Base-by-base conservation (phyloP, 2,113 vertebrate genomes). In the Anas platyrhynchos region DNA sequence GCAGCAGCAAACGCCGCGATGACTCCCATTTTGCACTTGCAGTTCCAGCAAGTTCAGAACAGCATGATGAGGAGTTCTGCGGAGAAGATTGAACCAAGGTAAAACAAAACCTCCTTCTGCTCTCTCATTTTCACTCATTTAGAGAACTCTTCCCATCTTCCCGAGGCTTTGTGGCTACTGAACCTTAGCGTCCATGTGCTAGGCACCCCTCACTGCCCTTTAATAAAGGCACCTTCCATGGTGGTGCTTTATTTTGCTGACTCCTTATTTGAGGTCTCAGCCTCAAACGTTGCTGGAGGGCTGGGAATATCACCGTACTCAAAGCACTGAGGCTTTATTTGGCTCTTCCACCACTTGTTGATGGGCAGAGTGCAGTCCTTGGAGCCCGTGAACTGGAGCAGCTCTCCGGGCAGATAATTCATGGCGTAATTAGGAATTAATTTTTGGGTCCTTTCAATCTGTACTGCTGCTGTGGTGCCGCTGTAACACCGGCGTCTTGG, bases 21-120 rank as follows among this genome's bases (percentile, higher is more conserved):
- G 67, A 62, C 38, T 89, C 75, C 27, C 63, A 86, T 89, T 69
- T 94, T 81, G 15, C 90, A 41, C 23, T 93, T 98, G 74, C 98
- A 99, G 99, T 99, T 99, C 96, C 99, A 99, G 96, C 98, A 99
- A 50, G 98, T 99, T 73, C 99, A 99, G 98, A 99, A 91, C 97
- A 99, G 98, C 96, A 98, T 99, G 98, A 99, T 99, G 97, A 99
- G 99, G 97, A 99, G 98, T 46, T 95, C 98, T 65, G 93, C 97
- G 23, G 99, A 99, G 86, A 98, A 98, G 97, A 99, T 99, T 25
- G 99, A 99, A 88, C 99, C 99, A 83, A 99, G 99, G 99, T 99
- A 97, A 82, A 68, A 72, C 50, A 75, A 82, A 72, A 94, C 77
- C 58, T 79, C 27, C 52, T 86, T 67, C 23, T 66, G 20, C 18